phyloP scores from a whole-genome alignment of 2,797 vertebrate species.

The Xerus rutilus region DNA sequence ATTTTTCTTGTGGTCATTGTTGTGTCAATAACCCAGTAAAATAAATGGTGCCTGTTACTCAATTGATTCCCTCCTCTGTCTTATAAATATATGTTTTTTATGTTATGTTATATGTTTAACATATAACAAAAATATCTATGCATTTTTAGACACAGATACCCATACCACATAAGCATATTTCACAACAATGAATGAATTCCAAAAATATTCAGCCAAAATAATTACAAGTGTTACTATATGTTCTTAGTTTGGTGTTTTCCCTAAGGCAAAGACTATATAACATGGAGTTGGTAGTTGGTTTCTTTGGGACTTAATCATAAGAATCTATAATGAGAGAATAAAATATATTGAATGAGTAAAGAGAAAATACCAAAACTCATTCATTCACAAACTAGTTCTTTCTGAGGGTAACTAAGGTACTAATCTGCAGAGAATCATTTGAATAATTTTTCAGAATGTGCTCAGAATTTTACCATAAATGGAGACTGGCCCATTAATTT shows the following conservation, averaged over 20 bases:
- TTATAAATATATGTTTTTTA: not conserved
- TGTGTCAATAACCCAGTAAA: not conserved
- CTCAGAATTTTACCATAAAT: not conserved
- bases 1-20: not conserved
- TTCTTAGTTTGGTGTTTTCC: not conserved
- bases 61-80: not conserved
- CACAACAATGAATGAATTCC: not conserved
- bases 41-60: not conserved
- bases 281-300: not conserved
- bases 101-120: too few species aligned
- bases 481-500: not conserved
- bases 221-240: not conserved
- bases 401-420: not conserved
- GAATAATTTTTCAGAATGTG: not conserved
- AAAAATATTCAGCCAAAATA: not conserved
- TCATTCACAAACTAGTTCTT: not conserved
- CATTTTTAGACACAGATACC: not conserved
- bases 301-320: not conserved
- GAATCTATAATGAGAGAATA: not conserved
- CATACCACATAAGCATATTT: not conserved
- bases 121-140: too few species aligned
- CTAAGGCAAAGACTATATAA: not conserved
- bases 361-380: not conserved
- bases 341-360: not conserved
- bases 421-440: not conserved